These are phyloP conservation scores for Centrocercus urophasianus DNA, from an alignment of 2,113 vertebrate genomes.

Conservation along the genomic window DNA sequence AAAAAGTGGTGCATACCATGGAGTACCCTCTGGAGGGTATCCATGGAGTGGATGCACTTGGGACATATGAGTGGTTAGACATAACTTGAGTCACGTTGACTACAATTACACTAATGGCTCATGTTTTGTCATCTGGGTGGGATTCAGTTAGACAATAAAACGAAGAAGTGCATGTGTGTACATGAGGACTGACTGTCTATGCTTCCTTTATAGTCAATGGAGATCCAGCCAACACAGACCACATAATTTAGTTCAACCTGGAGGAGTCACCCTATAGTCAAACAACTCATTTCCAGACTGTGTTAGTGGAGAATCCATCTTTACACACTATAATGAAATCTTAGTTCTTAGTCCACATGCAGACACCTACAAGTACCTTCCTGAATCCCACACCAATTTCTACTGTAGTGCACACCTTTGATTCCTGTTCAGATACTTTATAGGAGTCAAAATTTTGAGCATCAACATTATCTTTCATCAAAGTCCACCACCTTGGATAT, in stretches of 20 bases:
- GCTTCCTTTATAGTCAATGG: not conserved
- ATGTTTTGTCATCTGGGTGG: not conserved
- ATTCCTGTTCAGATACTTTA: not conserved
- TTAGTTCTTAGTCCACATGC: not conserved
- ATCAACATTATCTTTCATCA: not conserved
- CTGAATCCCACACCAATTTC: not conserved
- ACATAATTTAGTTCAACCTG: not conserved
- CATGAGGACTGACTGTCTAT: accelerated
- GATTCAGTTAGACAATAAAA: not conserved
- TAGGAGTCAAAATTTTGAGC: not conserved
- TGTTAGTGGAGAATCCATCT: not conserved
- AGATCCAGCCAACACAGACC: not conserved
- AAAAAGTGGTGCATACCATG: not conserved
- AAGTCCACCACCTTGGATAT: not conserved
- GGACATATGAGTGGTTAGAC: not conserved
- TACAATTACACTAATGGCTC: not conserved
- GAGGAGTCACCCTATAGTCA: not conserved
- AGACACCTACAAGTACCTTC: not conserved
- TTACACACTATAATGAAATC: not conserved
- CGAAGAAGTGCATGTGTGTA: accelerated
- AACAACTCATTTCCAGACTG: not conserved
- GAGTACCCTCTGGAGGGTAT: not conserved
- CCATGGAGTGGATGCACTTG: not conserved
- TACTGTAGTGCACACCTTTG: not conserved
- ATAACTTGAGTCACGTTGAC: not conserved